phyloP scores from a whole-genome alignment of 2,113 vertebrate genomes.

The Vombatus ursinus region DNA sequence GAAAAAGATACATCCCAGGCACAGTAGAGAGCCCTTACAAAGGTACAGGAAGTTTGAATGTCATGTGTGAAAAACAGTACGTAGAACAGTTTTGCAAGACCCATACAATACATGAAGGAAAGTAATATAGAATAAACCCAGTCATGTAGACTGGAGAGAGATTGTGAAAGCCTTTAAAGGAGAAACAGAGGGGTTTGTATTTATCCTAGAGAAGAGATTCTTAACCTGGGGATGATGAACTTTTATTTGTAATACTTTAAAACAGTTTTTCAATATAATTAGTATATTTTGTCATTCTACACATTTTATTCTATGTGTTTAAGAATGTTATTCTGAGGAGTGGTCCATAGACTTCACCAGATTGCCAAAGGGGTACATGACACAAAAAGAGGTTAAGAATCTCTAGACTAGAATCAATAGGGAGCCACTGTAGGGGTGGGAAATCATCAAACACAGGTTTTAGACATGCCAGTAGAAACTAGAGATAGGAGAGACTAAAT shows the following conservation, averaged over 20 bases:
- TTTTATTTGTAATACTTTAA: not conserved
- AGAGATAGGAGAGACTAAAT: not conserved
- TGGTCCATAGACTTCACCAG: not conserved
- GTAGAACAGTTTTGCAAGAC: not conserved
- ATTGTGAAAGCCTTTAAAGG: not conserved
- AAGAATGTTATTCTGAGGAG: not conserved
- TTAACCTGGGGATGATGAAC: not conserved
- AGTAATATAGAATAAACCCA: not conserved
- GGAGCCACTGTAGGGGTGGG: not conserved
- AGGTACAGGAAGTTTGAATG: no score
- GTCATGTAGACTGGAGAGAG: not conserved
- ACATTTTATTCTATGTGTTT: not conserved
- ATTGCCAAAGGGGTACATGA: not conserved
- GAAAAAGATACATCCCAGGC: no score
- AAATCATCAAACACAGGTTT: not conserved
- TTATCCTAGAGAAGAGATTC: not conserved
- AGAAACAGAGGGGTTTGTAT: not conserved
- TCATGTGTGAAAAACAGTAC: not conserved
- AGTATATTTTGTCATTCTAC: not conserved
- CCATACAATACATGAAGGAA: not conserved
- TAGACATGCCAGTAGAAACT: not conserved
- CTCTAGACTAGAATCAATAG: not conserved
- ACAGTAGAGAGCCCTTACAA: no score
- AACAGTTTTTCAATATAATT: not conserved
- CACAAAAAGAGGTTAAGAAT: not conserved